A percentile compares a stretch with the other conserved stretches of the same genome.
These are phyloP conservation scores for Micromys minutus DNA, from an alignment of 2,113 vertebrate genomes.

Conservation along the genomic window DNA sequence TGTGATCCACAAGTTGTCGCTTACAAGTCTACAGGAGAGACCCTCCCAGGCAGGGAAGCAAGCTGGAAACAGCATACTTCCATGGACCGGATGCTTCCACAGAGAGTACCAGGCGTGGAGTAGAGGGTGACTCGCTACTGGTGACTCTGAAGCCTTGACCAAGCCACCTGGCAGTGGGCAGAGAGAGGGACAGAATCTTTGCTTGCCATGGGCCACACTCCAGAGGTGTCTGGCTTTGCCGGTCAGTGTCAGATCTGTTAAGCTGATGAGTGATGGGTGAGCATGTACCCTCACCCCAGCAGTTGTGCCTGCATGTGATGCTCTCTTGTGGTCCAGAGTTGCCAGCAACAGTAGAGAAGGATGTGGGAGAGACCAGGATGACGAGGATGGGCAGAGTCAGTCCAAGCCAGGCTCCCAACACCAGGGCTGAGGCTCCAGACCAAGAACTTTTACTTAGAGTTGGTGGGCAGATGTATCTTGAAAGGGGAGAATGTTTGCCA, in stretches of 20 bases:
- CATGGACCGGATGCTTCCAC: accelerated
- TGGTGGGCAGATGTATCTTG: not conserved
- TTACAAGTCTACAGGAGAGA: not conserved
- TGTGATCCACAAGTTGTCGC: not conserved
- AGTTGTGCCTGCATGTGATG: not conserved
- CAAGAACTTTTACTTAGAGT: not conserved
- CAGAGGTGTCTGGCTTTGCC: not conserved
- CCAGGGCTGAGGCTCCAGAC: not conserved
- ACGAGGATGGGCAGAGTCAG: not conserved
- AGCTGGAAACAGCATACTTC: not conserved
- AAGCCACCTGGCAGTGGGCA: not conserved
- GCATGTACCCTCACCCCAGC: accelerated
- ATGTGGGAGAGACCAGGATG: not conserved
- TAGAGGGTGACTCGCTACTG: not conserved
- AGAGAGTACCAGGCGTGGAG: no score
- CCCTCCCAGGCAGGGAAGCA: not conserved
- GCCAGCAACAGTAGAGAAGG: not conserved
- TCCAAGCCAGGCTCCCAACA: no score
- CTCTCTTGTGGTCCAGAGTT: not conserved
- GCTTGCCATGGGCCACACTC: not conserved
- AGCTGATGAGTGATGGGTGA: not conserved
- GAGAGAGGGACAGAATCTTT: not conserved
- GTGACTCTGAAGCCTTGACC: not conserved
- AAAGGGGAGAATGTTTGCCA: not conserved
- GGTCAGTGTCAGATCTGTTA: not conserved